Base-by-base conservation (phyloP, 2,888 invertebrate species). In the Caenorhabditis sp. region DNA sequence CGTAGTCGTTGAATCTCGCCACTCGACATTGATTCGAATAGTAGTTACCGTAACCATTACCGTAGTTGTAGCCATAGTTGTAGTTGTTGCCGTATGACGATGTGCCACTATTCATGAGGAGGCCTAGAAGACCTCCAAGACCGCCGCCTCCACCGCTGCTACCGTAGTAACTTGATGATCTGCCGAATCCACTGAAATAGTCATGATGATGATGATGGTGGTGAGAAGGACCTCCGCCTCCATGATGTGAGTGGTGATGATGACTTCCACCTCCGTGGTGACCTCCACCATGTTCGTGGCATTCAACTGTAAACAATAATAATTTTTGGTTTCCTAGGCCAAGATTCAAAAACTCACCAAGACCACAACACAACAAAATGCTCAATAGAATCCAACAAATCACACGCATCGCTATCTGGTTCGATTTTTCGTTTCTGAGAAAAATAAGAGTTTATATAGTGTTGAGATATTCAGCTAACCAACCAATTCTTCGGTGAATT, bases 1-100 rank as follows among this genome's bases (percentile, higher is more conserved):
- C 60, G 23, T 66, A 66, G n/a, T 66, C 66, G 21, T 55, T 53
- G 21, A 66, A 66, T 55, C 37, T 59, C n/a, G 60, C 54, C 8
- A 59, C 65, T 59, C 58, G 24, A 26, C 57, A 49, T 24, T 49
- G 6, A 26, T 23, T 55, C 3, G 43, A 43, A 17, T 17, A 6
- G 43, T 43, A 43, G 43, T 17, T 17, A 43, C 31, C 31, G 31
- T 31, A 31, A 6, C 19, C 19, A 19, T 50, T 50, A 19, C 50
- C 19, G 50, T 43, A 17, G 14, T 17, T 17, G 43, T 43, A 43
- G 43, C 14, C 14, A 43, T 17, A 17, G 14, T 14, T 14, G 43
- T 43, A 43, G 5, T 17, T 17, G 14, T 43, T 43, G 14, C 43
- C 43, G 43, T 43, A 17, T 5, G 36, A 5, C 36, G n/a, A n/a